These are phyloP conservation scores for Sceliomorpha sp. DNA, from an alignment of 2,888 invertebrate species.

Conservation along the genomic window DNA sequence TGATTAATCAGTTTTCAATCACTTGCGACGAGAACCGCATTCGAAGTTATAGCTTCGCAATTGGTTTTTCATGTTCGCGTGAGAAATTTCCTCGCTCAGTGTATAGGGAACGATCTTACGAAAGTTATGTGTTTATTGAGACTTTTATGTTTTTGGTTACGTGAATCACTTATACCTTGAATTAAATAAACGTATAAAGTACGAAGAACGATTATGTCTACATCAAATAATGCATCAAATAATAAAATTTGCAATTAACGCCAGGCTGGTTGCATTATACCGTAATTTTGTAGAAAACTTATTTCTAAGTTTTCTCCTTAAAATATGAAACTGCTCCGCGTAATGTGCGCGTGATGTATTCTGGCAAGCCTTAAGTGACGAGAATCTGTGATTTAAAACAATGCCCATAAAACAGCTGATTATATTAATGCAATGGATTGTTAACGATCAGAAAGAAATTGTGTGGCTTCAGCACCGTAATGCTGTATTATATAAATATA, in stretches of 20 bases:
- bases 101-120: constrained; percentile 4
- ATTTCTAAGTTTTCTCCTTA: too few relatives aligned
- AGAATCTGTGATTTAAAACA: too few relatives aligned
- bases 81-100: constrained; percentile 20
- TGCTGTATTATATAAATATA: constrained; percentile 26
- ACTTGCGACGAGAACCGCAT: constrained; percentile 1
- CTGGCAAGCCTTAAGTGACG: too few relatives aligned
- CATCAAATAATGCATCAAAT: too few relatives aligned
- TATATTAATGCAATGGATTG: constrained; percentile 16
- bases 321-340: too few relatives aligned
- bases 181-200: constrained; percentile 42
- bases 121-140: constrained; percentile 31
- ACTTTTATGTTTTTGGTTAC: constrained; percentile 38
- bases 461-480: constrained; percentile 8
- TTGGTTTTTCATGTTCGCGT: constrained; percentile 16
- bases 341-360: too few relatives aligned
- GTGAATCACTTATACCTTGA: constrained; percentile 31
- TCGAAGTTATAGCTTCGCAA: constrained; percentile 5
- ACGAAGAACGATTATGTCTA: constrained; percentile 31
- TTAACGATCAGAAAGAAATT: constrained; percentile 3
- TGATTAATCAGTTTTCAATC: constrained; percentile 6
- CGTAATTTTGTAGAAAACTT: background rate
- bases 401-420: background rate
- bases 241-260: constrained; percentile 31
- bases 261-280: constrained; percentile 7